phyloP scores from a whole-genome alignment of 2,113 vertebrate genomes.

The Notechis scutatus region DNA sequence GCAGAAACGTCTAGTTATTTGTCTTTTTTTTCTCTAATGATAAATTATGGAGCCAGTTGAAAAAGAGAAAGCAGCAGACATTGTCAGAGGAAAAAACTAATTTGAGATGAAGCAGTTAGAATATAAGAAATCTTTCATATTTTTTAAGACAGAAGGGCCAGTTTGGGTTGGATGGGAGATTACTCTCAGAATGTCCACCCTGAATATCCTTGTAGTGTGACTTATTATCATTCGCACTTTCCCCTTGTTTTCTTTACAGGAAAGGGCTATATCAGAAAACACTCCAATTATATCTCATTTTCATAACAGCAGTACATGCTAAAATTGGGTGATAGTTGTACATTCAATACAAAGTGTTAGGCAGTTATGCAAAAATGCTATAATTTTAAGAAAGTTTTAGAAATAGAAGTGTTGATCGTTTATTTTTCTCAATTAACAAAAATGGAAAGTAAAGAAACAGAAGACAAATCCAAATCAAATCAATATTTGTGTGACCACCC shows the following conservation, averaged over 20 bases:
- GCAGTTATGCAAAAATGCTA: neutral
- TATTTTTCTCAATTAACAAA: neutral
- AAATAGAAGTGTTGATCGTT: neutral
- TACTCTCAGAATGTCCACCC: neutral
- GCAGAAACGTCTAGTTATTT: neutral
- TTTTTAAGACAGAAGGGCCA: neutral
- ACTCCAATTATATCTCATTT: neutral
- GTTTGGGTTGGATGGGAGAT: neutral
- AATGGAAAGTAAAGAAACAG: neutral
- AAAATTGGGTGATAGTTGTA: neutral
- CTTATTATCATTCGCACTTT: neutral
- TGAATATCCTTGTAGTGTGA: neutral
- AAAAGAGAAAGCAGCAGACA: neutral
- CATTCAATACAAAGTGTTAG: neutral
- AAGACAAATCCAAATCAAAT: neutral
- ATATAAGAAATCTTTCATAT: neutral
- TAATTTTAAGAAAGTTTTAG: neutral
- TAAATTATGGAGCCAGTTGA: neutral
- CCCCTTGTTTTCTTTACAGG: neutral
- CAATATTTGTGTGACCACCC: neutral
- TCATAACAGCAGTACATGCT: neutral
- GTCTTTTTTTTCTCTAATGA: neutral
- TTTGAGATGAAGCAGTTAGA: neutral
- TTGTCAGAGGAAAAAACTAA: neutral
- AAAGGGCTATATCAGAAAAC: neutral